phyloP scores from a whole-genome alignment of 2,797 vertebrate species.

The Hoplostethus atlanticus region DNA sequence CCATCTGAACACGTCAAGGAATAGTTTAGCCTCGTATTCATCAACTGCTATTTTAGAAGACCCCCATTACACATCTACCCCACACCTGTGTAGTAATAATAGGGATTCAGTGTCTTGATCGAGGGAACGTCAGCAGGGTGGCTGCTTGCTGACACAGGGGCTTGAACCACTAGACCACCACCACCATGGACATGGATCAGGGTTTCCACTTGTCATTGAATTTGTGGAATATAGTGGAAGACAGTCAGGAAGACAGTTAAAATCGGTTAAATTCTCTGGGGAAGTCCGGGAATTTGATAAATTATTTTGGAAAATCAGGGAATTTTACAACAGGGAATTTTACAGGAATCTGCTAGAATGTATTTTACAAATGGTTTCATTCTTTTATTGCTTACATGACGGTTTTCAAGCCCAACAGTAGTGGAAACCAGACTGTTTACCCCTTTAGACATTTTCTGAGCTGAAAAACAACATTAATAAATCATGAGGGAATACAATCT shows the following conservation, averaged over 20 bases:
- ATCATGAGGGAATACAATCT: background rate
- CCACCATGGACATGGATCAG: background rate
- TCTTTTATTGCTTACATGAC: background rate
- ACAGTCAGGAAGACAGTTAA: background rate
- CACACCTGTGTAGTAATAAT: no score
- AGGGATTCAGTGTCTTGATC: no score
- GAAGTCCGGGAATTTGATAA: background rate
- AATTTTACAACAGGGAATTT: background rate
- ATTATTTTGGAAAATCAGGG: background rate
- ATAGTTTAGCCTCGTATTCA: no score
- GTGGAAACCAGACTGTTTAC: background rate
- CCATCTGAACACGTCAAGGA: no score
- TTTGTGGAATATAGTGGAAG: background rate
- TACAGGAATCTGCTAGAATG: background rate
- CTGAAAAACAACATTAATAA: background rate
- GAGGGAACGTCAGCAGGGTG: no score
- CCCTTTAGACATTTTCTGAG: background rate
- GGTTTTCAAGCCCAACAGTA: background rate
- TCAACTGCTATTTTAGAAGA: no score
- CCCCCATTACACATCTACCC: no score
- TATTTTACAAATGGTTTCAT: slow-evolving; percentile 8
- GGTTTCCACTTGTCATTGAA: background rate
- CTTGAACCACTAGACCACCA: no score
- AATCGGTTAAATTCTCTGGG: background rate
- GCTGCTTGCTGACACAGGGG: no score